A percentile compares a stretch with the other conserved stretches of the same genome.
Conservation (phyloP, 2,888 invertebrate genomes). For the Chrysopilus asiliformis region DNA sequence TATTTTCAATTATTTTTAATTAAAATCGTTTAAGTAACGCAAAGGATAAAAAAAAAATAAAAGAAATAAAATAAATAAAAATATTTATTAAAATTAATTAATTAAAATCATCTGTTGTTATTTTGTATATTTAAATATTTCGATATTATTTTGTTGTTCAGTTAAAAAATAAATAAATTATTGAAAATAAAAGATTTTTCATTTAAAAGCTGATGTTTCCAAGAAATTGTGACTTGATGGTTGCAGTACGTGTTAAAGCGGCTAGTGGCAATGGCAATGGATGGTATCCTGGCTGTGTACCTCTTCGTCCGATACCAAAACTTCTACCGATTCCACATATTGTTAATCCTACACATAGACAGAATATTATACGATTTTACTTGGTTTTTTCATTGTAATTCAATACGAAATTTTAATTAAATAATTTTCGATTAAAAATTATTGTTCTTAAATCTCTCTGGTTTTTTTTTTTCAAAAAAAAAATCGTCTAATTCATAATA, state of each 20-base stretch:
- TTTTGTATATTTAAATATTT: no score
- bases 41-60: no score
- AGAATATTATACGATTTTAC: no score
- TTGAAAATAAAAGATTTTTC: background rate
- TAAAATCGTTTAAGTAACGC: no score
- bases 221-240: constrained; percentile 35
- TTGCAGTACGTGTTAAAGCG: constrained; percentile 33
- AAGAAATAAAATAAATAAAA: no score
- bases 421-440: background rate
- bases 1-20: no score
- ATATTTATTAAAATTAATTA: no score
- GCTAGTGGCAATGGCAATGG: constrained; percentile 30
- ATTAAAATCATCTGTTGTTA: no score
- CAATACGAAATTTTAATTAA: background rate
- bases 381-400: background rate
- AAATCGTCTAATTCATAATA: no score
- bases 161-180: background rate
- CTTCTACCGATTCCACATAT: constrained; percentile 37
- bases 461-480: no score
- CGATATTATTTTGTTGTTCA: no score
- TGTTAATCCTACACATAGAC: constrained; percentile 28
- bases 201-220: constrained; percentile 35
- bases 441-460: no score
- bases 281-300: constrained; percentile 27
- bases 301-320: constrained; percentile 27